These are phyloP conservation scores for Clupea harengus DNA, from an alignment of 2,113 vertebrate species.

Conservation along the genomic window DNA sequence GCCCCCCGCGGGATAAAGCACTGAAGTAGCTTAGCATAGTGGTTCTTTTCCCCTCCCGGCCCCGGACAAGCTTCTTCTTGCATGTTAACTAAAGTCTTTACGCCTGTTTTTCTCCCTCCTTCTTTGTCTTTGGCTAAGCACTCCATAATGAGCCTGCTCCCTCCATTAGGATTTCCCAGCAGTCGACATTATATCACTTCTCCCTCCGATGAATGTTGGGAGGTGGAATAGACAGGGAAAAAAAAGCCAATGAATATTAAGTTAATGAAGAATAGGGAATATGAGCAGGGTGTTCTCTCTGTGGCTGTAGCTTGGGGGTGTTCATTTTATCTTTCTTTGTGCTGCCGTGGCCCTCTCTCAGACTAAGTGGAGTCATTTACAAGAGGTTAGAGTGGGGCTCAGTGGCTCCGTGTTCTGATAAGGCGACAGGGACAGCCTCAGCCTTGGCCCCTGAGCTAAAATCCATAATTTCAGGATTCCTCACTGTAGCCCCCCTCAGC, in stretches of 20 bases:
- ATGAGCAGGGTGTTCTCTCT: background rate
- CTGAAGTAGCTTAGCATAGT: slow-evolving; percentile 60
- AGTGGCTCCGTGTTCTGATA: slow-evolving; percentile 57
- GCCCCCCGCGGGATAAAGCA: slow-evolving; percentile 52
- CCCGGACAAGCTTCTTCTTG: slow-evolving; percentile 62
- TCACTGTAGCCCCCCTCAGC: background rate
- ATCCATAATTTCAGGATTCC: slow-evolving; percentile 7
- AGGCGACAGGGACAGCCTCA: slow-evolving; percentile 44
- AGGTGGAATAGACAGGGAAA: slow-evolving; percentile 29
- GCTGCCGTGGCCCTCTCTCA: slow-evolving; percentile 49
- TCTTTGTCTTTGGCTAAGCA: slow-evolving; percentile 41
- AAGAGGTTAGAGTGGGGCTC: slow-evolving; percentile 62
- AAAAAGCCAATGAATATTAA: slow-evolving; percentile 42
- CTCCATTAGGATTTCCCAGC: slow-evolving; percentile 46
- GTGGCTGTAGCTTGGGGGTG: slow-evolving; percentile 47
- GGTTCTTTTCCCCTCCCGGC: slow-evolving; percentile 54
- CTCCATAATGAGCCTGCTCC: slow-evolving; percentile 48
- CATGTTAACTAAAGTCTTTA: slow-evolving; percentile 63
- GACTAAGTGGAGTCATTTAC: slow-evolving; percentile 64
- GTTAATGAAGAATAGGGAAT: slow-evolving; percentile 37
- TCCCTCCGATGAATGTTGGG: slow-evolving; percentile 41
- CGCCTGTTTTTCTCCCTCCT: slow-evolving; percentile 24
- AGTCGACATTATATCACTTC: slow-evolving; percentile 42
- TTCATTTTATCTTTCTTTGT: slow-evolving; percentile 58
- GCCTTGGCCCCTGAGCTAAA: slow-evolving; percentile 40